Evolutionary conservation across 2,888 invertebrate genomes (phyloP).

Genomic region (Leuctra nigra): DNA sequence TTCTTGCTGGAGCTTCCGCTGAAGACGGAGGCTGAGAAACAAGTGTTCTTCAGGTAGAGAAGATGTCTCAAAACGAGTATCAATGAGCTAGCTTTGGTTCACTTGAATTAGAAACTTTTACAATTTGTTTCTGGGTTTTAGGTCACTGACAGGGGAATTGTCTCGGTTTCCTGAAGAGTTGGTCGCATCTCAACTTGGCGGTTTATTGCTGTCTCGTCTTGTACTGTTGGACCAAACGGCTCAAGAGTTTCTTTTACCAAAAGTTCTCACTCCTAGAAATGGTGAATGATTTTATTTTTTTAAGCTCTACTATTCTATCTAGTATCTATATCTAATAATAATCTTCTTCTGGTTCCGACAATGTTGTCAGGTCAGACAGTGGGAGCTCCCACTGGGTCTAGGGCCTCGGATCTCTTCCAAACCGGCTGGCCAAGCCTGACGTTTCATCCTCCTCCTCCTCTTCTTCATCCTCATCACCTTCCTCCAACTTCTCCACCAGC

Average conservation of each 20-base stretch:
- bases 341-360: no score
- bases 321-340: constrained; percentile 15
- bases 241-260: constrained; percentile 62
- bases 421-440: no score
- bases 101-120: constrained; percentile 22
- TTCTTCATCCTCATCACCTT: no score
- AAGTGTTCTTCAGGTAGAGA: constrained; percentile 62
- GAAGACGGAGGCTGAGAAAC: constrained; percentile 68
- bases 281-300: constrained; percentile 43
- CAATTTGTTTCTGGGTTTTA: constrained; percentile 65
- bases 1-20: constrained; percentile 77
- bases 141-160: constrained; percentile 58
- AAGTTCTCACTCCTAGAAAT: constrained; percentile 60
- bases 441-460: no score
- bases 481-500: no score
- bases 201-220: constrained; percentile 71
- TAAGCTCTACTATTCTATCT: neutral
- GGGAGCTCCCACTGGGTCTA: no score
- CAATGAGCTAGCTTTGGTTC: neutral
- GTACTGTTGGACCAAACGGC: constrained; percentile 79
- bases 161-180: constrained; percentile 69
- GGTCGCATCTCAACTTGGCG: constrained; percentile 73
- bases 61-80: neutral
- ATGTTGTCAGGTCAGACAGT: no score
- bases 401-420: no score